phyloP scores from a whole-genome alignment of 2,888 invertebrate genomes.

The Eilema griseolum region DNA sequence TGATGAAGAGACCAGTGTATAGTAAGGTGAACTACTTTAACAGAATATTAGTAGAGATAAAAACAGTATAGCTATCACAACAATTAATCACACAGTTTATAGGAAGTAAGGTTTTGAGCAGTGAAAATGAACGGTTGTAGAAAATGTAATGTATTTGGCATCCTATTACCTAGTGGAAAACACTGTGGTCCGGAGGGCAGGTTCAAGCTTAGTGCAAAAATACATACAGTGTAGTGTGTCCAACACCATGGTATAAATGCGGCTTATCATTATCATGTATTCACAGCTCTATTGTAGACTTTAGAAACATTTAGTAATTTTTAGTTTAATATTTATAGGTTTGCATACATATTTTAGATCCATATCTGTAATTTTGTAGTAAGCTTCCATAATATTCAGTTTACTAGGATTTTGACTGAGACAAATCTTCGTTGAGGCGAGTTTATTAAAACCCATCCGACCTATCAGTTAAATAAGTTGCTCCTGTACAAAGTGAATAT shows the following conservation, averaged over 20 bases:
- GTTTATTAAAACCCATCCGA: too few relatives aligned
- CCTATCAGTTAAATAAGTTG: too few relatives aligned
- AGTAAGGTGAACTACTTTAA: slow-evolving; percentile 57
- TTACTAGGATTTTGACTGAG: too few relatives aligned
- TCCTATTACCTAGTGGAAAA: neutral
- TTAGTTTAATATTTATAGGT: slow-evolving; percentile 19
- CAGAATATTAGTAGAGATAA: slow-evolving; percentile 20
- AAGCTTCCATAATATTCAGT: neutral
- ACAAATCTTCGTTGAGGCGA: too few relatives aligned
- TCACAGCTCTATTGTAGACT: slow-evolving; percentile 7
- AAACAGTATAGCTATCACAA: neutral
- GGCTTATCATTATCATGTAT: slow-evolving; percentile 28
- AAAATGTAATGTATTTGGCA: neutral
- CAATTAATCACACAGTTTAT: neutral
- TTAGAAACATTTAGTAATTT: slow-evolving; percentile 32
- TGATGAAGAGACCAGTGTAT: slow-evolving; percentile 77
- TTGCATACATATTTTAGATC: slow-evolving; percentile 1
- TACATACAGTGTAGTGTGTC: neutral
- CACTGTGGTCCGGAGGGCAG: neutral
- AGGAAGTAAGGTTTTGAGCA: neutral
- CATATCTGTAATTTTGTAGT: neutral
- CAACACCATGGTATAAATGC: slow-evolving; percentile 35
- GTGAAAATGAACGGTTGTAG: neutral
- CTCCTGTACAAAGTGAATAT: too few relatives aligned
- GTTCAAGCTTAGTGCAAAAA: neutral